Conservation (phyloP, 2,888 invertebrate genomes). For the Microplitis manilae region DNA sequence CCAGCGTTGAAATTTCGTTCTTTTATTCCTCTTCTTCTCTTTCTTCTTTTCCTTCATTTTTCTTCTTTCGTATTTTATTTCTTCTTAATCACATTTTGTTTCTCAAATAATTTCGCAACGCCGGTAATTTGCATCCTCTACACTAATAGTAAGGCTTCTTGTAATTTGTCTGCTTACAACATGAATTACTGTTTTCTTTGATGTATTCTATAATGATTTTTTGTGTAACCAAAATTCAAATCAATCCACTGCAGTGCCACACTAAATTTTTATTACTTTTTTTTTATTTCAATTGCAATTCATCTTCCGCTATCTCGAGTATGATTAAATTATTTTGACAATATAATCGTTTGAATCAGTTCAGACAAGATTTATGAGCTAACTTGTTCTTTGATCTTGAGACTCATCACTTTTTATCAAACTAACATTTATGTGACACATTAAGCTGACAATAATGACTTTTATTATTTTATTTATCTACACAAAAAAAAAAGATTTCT, state of each 20-base stretch:
- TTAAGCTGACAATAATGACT: conserved; percentile 1
- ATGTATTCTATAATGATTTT: conserved; percentile 12
- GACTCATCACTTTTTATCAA: not conserved
- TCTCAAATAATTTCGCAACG: not conserved
- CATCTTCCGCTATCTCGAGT: not conserved
- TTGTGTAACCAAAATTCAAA: not conserved
- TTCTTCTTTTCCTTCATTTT: not conserved
- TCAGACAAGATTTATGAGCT: not conserved
- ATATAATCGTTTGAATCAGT: conserved; percentile 41
- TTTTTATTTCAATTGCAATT: conserved; percentile 1
- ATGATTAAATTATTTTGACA: conserved; percentile 50
- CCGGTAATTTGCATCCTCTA: not conserved
- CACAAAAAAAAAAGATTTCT: too few relatives aligned
- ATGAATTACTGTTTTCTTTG: not conserved
- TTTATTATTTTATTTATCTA: not conserved
- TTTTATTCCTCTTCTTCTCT: not conserved
- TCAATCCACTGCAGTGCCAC: not conserved
- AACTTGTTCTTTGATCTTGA: not conserved
- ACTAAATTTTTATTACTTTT: not conserved
- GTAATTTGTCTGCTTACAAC: not conserved
- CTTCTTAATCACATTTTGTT: not conserved
- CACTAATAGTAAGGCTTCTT: conserved; percentile 4
- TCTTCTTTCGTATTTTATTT: not conserved
- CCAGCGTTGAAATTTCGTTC: not conserved
- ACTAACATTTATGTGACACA: conserved; percentile 1